Base-by-base conservation (phyloP, 2,113 vertebrate species). In the Dipodomys spectabilis region DNA sequence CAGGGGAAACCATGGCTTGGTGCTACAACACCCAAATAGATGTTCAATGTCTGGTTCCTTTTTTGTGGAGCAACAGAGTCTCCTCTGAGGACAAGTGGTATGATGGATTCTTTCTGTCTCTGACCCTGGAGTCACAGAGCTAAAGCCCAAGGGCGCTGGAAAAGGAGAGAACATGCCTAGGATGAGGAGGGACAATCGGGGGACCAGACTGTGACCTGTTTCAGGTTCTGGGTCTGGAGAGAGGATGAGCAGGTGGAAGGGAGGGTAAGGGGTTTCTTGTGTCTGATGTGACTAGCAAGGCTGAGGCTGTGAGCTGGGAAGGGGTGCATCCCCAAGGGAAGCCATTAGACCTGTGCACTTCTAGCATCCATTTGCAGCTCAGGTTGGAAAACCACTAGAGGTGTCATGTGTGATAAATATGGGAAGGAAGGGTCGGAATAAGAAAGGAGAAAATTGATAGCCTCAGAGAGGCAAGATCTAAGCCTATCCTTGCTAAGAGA, bases 1-100 rank as follows among this genome's bases (percentile, higher is more conserved):
- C 32, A 86, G 77, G 89, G 65, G 49, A 93, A 90, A 81, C 81
- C 12, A 69, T 92, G 95, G n/a, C 69, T 82, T 64, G 20, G 1
- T 62, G 69, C 32, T 30, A 30, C 28, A 73, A 71, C 68, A 64
- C 28, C 49, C 13, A 32, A 65, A 78, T 53, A 49, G 49, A 9
- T 35, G 64, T 22, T 81, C 12, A 7, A 68, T 7, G 44, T 67
- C 60, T 74, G 35, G 32, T 35, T 75, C 25, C 39, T 84, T 87
- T 25, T 19, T 75, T 62, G 32, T 39, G 9, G 57, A 30, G 27
- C 4, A 16, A 78, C 69, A 73, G 81, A 23, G 22, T 73, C n/a
- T 15, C 45, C 19, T 80, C 22, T 20, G 27, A 44, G 5, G 8
- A 32, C 27, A 16, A 32, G 7, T 10, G 1, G 19, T 35, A 18